Base-by-base conservation (phyloP, 2,888 invertebrate species). In the Cynaeus angustus region DNA sequence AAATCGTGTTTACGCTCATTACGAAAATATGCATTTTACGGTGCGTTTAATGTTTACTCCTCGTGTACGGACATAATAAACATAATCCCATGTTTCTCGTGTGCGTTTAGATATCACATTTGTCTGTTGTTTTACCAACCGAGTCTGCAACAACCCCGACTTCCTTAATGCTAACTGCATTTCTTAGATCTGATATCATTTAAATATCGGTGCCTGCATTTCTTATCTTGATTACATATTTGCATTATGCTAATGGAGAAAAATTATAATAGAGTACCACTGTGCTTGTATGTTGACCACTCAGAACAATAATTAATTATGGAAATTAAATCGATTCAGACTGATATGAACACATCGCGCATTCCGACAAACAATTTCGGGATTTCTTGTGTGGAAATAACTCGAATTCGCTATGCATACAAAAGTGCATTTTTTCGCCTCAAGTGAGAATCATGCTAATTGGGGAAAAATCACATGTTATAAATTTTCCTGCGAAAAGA, bases 91-190 rank as follows among this genome's bases (percentile, higher is more conserved):
- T 71, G 66, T 73, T 64, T 38, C 65, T 30, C 3, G 37, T 68
- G 70, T 73, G 74, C 75, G 72, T 76, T 75, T 74, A 59, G 73
- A 71, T 61, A 71, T 26, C 75, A 70, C 77, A 77, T 77, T 74
- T 72, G 71, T 77, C 68, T 75, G 65, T 69, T 74, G 75, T 74
- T 72, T 67, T 48, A 16, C 70, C 59, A 70, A 77, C 74, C 76
- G 76, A 77, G 73, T 72, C 76, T 72, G 68, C 52, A 68, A 58
- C 71, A 56, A 67, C 73, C 74, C 70, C 37, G 61, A 75, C 74
- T 73, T 75, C 74, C 75, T 75, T 70, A 72, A 71, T 73, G 68
- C 43, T 50, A 58, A 66, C 26, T 56, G 66, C 66, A 48, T 33
- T 53, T 55, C 58, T 58, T 41, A 68, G 68, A 69, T 69, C 65